Conservation (phyloP, 2,113 vertebrate genomes). For the Macquaria australasica region DNA sequence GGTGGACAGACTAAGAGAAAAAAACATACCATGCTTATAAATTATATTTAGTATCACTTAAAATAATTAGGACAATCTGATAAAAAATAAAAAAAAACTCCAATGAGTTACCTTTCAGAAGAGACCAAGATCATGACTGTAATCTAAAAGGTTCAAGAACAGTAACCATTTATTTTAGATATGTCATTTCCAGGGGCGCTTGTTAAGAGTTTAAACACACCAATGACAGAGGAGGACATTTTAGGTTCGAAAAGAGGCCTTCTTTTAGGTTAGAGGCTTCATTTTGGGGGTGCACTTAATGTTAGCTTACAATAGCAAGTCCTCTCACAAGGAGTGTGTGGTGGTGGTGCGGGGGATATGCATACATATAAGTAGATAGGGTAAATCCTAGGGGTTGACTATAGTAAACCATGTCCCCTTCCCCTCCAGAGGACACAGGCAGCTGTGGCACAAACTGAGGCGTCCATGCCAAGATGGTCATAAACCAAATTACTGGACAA, state of each 20-base stretch:
- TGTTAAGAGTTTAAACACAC: not conserved
- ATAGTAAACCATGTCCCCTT: constrained; percentile 68
- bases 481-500: too few species aligned
- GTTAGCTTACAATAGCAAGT: constrained; percentile 20
- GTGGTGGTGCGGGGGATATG: constrained; percentile 16
- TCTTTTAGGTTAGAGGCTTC: constrained; percentile 18
- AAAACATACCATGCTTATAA: not conserved
- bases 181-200: not conserved
- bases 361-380: constrained; percentile 46
- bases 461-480: constrained; percentile 65
- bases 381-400: constrained; percentile 39
- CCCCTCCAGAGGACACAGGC: constrained; percentile 52
- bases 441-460: constrained; percentile 68
- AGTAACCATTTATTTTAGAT: not conserved
- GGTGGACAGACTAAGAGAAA: not conserved
- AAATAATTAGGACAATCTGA: not conserved
- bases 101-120: not conserved
- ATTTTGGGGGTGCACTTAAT: not conserved
- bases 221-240: not conserved
- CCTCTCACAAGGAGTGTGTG: constrained; percentile 9
- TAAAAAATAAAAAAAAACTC: not conserved
- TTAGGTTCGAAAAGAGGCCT: not conserved
- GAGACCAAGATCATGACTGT: too few species aligned
- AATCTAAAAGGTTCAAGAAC: not conserved
- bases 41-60: not conserved